Evolutionary conservation across 2,888 invertebrate genomes (phyloP), one percentile per base, ranked within the genome.

Genomic region (Priocnemis perturbator): DNA sequence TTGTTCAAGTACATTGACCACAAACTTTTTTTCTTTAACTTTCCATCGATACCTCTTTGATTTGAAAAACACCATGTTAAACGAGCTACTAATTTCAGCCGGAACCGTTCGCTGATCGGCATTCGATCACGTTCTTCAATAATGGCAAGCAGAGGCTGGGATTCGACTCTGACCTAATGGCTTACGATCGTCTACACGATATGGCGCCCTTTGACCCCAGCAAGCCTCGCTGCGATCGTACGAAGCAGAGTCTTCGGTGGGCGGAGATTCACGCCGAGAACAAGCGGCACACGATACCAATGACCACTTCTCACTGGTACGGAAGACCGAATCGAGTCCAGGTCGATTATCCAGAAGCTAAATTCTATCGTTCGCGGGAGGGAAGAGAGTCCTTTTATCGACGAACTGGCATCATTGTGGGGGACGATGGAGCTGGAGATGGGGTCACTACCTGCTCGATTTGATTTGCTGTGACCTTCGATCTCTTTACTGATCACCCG

Each of bases 271-370:
- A 83, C 57, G 74, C 80, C 30, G 84, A 86, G 77, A 82, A 85
- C 67, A 77, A 80, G 67, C 72, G 66, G 69, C 83, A 75, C 70
- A 78, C 69, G 63, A 76, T 86, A 19, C 77, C 83, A 21, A 76
- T 82, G 67, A 77, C 79, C 71, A 65, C 78, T 64, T 77, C 69
- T 57, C 85, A 79, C 64, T 82, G 81, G 77, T 80, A 86, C 77
- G 83, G 85, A 55, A 77, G 84, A 71, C 82, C 85, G 14, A 86
- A 85, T 73, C 80, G 85, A 67, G 63, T 70, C 56, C 80, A 81
- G 71, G 60, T 80, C 63, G 86, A 86, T 78, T 69, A 70, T 57
- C 80, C 79, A 14, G 79, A 79, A 53, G 80, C 74, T 53, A 83
- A 77, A 78, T 86, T 81, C 72, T 69, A 74, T 69, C 78, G 84